phyloP scores from a whole-genome alignment of 2,113 vertebrate species.

The Aptenodytes forsteri region DNA sequence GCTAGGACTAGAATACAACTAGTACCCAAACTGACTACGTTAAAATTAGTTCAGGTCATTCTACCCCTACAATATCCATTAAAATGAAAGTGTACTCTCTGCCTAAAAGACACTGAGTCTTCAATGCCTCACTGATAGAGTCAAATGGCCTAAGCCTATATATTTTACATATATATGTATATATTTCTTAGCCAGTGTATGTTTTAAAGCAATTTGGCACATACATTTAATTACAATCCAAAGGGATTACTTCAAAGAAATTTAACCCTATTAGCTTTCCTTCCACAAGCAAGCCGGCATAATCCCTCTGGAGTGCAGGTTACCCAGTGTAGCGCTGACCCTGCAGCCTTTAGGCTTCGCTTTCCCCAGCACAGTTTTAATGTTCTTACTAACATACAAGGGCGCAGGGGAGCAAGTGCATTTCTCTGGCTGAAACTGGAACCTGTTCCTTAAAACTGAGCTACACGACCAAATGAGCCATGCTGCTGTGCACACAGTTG shows the following conservation, averaged over 20 bases:
- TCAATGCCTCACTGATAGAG: not conserved
- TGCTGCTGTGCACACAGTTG: not conserved
- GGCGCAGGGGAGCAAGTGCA: not conserved
- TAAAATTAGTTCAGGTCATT: not conserved
- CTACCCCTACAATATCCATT: not conserved
- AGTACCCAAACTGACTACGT: fast-evolving
- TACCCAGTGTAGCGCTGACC: not conserved
- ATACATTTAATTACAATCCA: not conserved
- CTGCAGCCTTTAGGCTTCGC: not conserved
- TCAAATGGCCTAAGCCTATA: not conserved
- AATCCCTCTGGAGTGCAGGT: not conserved
- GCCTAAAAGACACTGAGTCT: not conserved
- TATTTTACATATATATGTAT: not conserved
- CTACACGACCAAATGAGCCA: fast-evolving
- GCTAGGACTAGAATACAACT: not conserved
- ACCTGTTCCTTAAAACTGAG: not conserved
- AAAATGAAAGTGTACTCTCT: not conserved
- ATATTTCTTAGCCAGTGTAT: not conserved
- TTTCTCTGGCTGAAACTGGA: not conserved
- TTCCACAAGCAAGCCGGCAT: not conserved
- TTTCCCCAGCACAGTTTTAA: not conserved
- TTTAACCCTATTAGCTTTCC: not conserved
- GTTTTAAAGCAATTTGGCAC: not conserved
- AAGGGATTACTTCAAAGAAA: not conserved
- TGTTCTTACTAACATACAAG: fast-evolving